phyloP scores from a whole-genome alignment of 2,113 vertebrate species.

The Poicephalus gulielmi region DNA sequence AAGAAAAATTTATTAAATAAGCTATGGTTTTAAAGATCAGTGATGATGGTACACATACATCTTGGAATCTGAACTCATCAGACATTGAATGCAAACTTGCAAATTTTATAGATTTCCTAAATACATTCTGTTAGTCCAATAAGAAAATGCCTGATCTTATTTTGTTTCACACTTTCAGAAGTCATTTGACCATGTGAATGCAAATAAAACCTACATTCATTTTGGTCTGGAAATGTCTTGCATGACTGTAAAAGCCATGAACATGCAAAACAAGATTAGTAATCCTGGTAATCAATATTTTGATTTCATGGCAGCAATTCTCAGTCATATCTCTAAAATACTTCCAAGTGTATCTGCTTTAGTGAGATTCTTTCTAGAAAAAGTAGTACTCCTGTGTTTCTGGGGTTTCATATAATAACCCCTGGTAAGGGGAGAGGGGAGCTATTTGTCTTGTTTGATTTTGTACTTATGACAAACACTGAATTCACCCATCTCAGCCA shows the following conservation, averaged over 20 bases:
- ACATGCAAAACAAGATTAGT: neutral
- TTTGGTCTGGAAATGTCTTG: fast-evolving
- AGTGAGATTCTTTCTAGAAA: neutral
- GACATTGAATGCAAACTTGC: neutral
- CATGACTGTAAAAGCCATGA: neutral
- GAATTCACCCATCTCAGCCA: neutral
- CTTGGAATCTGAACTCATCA: neutral
- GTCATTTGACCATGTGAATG: neutral
- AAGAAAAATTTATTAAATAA: neutral
- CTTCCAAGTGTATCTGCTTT: neutral
- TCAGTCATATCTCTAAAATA: neutral
- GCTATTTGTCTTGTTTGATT: neutral
- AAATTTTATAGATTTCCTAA: neutral
- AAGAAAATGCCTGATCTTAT: neutral
- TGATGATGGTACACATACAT: neutral
- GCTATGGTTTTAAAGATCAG: neutral
- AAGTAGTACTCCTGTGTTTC: neutral
- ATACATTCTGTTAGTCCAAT: neutral
- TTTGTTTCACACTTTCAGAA: neutral
- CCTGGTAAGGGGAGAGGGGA: fast-evolving
- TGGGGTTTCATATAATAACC: neutral
- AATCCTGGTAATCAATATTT: neutral
- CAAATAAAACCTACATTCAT: neutral
- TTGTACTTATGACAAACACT: neutral
- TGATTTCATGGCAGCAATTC: neutral